Evolutionary conservation across 92 coral and sea anemone genomes (phyloP).

Genomic region (Phenganax subtilis): DNA sequence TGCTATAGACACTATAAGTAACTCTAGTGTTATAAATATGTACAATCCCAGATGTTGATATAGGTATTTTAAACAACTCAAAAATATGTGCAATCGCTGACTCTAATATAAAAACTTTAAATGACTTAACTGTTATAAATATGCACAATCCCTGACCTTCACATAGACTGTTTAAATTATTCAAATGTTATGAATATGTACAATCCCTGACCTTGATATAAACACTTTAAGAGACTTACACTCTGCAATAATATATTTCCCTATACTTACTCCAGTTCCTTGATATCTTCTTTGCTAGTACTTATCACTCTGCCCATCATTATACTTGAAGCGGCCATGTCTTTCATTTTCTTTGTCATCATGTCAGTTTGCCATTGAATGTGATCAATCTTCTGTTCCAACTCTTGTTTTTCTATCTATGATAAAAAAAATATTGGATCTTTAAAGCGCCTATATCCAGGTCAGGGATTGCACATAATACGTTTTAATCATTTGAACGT

Average conservation of each 20-base stretch:
- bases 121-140: too few species aligned
- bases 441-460: not conserved
- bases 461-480: not conserved
- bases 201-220: not conserved
- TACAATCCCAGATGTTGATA: not conserved
- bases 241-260: too few species aligned
- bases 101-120: too few species aligned
- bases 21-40: not conserved
- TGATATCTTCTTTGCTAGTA: conserved; percentile 61
- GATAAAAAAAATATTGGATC: not conserved
- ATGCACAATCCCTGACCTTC: too few species aligned
- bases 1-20: too few species aligned
- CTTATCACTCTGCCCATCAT: conserved; percentile 84
- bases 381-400: conserved; percentile 76
- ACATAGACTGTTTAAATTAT: too few species aligned
- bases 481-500: not conserved
- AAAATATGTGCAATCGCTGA: not conserved
- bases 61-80: not conserved
- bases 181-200: too few species aligned
- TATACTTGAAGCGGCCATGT: conserved; percentile 75
- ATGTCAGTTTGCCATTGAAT: conserved; percentile 90
- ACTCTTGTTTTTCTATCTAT: conserved; percentile 72
- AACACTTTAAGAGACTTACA: too few species aligned
- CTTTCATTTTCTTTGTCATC: conserved; percentile 91
- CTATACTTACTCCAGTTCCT: conserved; percentile 67